Base-by-base conservation (phyloP, 2,888 invertebrate genomes). In the Seira sanloemensis region DNA sequence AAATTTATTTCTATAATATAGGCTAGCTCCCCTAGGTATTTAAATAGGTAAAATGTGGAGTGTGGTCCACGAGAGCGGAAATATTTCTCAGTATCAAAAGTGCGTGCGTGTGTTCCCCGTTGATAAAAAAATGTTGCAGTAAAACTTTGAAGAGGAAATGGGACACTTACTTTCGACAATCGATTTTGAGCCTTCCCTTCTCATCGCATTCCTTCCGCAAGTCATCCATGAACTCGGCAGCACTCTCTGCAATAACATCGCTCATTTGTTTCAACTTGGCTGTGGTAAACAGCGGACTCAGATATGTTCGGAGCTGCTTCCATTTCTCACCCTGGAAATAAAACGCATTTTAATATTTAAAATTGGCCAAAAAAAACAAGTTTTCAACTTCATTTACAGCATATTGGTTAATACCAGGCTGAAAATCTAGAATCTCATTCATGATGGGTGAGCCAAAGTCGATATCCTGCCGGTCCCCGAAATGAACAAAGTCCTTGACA, bases 281-380 rank as follows among this genome's bases (percentile, higher is more conserved):
- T 4, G 87, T 80, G 2, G 88, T 87, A 24, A 89, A 86, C 46
- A 88, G 67, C 1, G 87, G 88, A 19, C 86, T 88, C 26, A 86
- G 65, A 58, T 75, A 71, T 2, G 69, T 68, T 50, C 89, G 75
- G 25, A 89, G 77, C 16, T 69, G 73, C 77, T 87, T 88, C 89
- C 89, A 89, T 84, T 89, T 89, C 25, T 88, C 87, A 37, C 87
- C 88, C 87, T 58, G 27, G 67, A 81, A 37, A 37, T 37, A 9
- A 37, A 9, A 9, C 12, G 5, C 12, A 37, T 25, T n/a, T 2
- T n/a, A 50, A 2, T 24, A 24, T 12, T 25, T 58, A 58, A 27
- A 5, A 12, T 27, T 71, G 24, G 12, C 12, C 7, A 37, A 37
- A 9, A 37, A 9, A 37, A 37, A 12, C 21, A 62, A n/a, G n/a